These are phyloP conservation scores for Lethenteron reissneri DNA, from an alignment of 2,113 vertebrate genomes.

Conservation along the genomic window DNA sequence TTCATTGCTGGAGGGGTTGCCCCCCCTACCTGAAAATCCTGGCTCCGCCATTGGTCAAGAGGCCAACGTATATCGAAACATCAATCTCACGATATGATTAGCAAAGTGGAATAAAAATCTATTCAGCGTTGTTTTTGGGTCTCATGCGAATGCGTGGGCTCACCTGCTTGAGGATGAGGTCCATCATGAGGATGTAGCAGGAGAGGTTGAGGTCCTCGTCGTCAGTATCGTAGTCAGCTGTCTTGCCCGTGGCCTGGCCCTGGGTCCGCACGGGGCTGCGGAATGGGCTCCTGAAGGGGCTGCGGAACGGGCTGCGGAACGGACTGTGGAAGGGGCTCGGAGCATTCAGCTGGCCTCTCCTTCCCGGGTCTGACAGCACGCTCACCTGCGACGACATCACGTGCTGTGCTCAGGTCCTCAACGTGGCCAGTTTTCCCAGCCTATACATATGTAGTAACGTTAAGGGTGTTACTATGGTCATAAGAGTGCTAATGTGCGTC, in stretches of 20 bases:
- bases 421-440: too few species aligned
- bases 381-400: conserved; percentile 37
- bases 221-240: conserved; percentile 65
- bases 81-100: too few species aligned
- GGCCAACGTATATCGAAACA: too few species aligned
- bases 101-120: too few species aligned
- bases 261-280: conserved; percentile 58
- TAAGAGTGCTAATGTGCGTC: too few species aligned
- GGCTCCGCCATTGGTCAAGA: too few species aligned
- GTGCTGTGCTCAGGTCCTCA: too few species aligned
- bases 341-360: conserved; percentile 53
- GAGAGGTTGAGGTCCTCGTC: conserved; percentile 96
- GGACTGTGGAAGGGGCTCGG: conserved; percentile 89
- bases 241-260: conserved; percentile 18
- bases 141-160: background rate
- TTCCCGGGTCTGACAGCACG: conserved; percentile 78
- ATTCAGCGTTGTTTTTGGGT: too few species aligned
- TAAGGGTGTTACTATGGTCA: too few species aligned
- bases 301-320: conserved; percentile 59
- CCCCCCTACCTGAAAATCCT: too few species aligned
- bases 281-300: conserved; percentile 56
- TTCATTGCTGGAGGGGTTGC: too few species aligned
- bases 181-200: conserved; percentile 99
- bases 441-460: too few species aligned
- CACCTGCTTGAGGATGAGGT: conserved; percentile 95